Base-by-base conservation (phyloP, 2,888 invertebrate species). In the Physocephala rufipes region DNA sequence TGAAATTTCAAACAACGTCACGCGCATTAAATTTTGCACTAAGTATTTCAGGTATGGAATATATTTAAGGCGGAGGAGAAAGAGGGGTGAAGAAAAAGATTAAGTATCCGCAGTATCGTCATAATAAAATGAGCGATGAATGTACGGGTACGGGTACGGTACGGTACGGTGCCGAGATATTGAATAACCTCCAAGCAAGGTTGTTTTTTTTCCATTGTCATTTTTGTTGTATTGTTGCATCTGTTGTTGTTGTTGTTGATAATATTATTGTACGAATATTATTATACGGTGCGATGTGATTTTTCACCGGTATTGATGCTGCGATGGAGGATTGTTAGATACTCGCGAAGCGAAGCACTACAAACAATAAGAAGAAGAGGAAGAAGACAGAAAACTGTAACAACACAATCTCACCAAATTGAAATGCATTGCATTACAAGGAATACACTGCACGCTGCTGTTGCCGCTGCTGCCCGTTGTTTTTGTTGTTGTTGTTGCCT, bases 101-200 rank as follows among this genome's bases (percentile, higher is more conserved):
- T 4, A 4, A 36, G 5, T 36, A 36, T 36, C 36, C 36, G 36
- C 5, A n/a, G n/a, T n/a, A n/a, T n/a, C 36, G 36, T 36, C 36
- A 9, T 36, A 36, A 36, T 36, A 36, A 36, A 36, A 36, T 36
- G 36, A 36, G 36, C 36, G 36, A 4, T 36, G 36, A 55, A 26
- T 15, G 21, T 55, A 55, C 24, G 24, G n/a, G n/a, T n/a, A n/a
- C n/a, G n/a, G n/a, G n/a, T 2, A 55, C 21, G 21, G 9, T 53
- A 21, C 15, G 53, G 21, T 53, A 36, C 36, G 62, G 21, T 19
- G 21, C 47, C 45, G 24, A 24, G 9, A 26, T 47, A 63, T 63
- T 19, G 19, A 63, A 47, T 63, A 63, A 63, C 63, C 63, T 63
- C 47, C 16, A 63, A 19, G 24, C 24, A 63, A 63, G 63, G 63